Evolutionary conservation across 2,797 vertebrate species (phyloP), one percentile per base, ranked within the genome.

Genomic region (Catostomus latipinnis): DNA sequence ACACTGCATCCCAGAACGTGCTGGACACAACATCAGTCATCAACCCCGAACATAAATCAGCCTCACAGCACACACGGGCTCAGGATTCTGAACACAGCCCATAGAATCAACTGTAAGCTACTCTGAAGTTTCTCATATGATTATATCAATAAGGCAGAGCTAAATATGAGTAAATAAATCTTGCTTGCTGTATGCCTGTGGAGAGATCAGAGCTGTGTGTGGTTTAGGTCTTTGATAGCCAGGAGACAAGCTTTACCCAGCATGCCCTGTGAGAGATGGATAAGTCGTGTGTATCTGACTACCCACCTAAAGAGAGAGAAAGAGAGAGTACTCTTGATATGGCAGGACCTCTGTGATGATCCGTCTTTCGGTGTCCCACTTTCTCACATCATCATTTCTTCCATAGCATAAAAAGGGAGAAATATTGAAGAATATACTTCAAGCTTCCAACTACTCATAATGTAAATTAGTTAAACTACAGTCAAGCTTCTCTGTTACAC

Each of bases 151-250:
- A 76, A 34, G 57, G 34, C 70, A 34, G 69, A 22, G 81, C 79
- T 82, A 81, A 84, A 87, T 87, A 83, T 81, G 76, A 74, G 63
- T 74, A 78, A 81, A 81, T 76, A 83, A 76, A 81, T 83, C 70
- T 74, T 57, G 48, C 50, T 50, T 6, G 22, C 14, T 22, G 22
- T 73, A 10, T 52, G 66, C 43, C 71, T 57, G 8, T 46, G 16
- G 62, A 66, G 56, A 83, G 81, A 78, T 61, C 9, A 68, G 57
- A 73, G 68, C 61, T 56, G 46, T 67, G 45, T 63, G 74, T 60
- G 66, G 72, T 72, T 81, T 60, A 58, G 56, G 72, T 74, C 74
- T 73, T 11, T 57, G 73, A 67, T 54, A 57, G 61, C 63, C 65
- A 76, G 70, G 80, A 81, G 85, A 65, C 52, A 54, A 76, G 78